phyloP scores from a whole-genome alignment of 1,140 invertebrate species.

The Lucilia sericata region DNA sequence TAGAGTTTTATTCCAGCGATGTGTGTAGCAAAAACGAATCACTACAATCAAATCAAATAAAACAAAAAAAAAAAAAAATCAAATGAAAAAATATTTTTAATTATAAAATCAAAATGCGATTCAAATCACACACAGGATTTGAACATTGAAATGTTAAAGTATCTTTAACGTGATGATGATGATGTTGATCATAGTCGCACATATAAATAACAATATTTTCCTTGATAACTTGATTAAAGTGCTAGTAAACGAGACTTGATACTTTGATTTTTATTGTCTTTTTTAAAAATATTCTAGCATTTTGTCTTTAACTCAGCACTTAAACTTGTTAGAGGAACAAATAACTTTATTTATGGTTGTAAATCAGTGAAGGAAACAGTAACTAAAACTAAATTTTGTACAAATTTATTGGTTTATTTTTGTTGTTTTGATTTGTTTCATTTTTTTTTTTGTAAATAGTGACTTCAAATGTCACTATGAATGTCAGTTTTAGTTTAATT shows the following conservation, averaged over 20 bases:
- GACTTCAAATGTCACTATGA: slow-evolving; percentile 42
- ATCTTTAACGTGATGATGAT: not conserved
- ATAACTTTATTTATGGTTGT: slow-evolving; percentile 25
- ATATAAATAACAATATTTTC: not conserved
- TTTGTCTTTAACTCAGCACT: slow-evolving; percentile 22
- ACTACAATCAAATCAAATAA: not conserved
- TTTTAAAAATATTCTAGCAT: not conserved
- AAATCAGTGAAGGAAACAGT: not conserved
- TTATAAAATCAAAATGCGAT: slow-evolving; percentile 14
- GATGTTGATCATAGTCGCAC: no score
- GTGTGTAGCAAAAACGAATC: not conserved
- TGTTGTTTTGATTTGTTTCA: not conserved
- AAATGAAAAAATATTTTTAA: not conserved
- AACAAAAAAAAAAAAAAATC: not conserved
- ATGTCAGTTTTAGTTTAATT: slow-evolving; percentile 43
- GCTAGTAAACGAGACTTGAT: no score
- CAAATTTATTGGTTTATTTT: slow-evolving; percentile 28
- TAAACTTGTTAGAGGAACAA: not conserved
- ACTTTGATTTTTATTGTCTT: not conserved
- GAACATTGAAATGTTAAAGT: slow-evolving; percentile 8
- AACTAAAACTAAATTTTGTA: not conserved
- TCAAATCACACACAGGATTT: not conserved
- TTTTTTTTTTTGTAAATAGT: not conserved
- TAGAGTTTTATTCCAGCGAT: not conserved
- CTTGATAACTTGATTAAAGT: slow-evolving; percentile 10